Base-by-base conservation (phyloP, 1,140 invertebrate genomes). In the Anastrepha obliqua region DNA sequence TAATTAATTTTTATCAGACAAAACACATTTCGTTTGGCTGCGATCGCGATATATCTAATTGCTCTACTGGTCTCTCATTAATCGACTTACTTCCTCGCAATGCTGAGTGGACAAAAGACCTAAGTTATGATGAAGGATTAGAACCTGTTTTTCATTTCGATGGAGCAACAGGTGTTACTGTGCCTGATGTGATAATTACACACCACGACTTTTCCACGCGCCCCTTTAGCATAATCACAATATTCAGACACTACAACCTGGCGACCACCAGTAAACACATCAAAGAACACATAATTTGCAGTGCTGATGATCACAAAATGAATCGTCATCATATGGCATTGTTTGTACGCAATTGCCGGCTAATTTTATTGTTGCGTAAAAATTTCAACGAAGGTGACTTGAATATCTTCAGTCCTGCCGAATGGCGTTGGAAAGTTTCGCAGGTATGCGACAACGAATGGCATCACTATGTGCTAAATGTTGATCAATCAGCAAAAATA, bases 271-370 rank as follows among this genome's bases (percentile, higher is more conserved):
- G 98, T 92, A 97, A 98, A 89, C 97, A 98, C 90, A 94, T 96
- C 47, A 99, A 99, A 93, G 98, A 99, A 92, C 98, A 99, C 91
- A 96, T 99, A 88, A 93, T 99, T 29, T 99, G 98, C 93, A 97
- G 97, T 91, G 98, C 98, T 78, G 98, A 99, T 94, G 98, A 99
- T 93, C 98, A 99, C 91, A 98, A 98, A 95, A 98, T 99, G 98
- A 99, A 99, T 94, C 96, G 99, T 62, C 99, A 99, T 93, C 99
- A 99, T 94, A 99, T 99, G 94, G 97, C 98, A 7, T 94, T 99
- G 89, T 99, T 99, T 94, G 96, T 99, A 1, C 96, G 99, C 87
- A 99, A 99, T 94, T 99, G 99, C 93, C 97, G 98, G 15, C 94
- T 99, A 89, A 99, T 99, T 89, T 95, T 99, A 64, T 94, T 99